Evolutionary conservation across 2,797 vertebrate species (phyloP), one percentile per base, ranked within the genome.

Genomic region (Knipowitschia caucasica): DNA sequence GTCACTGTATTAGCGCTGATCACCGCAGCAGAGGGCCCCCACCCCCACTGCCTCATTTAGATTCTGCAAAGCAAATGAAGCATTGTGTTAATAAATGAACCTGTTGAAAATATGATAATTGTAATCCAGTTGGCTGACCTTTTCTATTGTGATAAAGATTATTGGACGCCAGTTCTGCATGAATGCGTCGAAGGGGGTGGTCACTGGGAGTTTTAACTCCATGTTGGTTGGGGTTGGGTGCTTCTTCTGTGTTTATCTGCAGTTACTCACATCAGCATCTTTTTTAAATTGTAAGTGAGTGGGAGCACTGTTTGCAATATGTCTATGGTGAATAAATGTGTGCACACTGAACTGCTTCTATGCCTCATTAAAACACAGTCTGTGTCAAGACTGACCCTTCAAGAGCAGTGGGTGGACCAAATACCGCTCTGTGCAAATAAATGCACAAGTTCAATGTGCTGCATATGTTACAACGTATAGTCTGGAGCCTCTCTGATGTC

Each of bases 101-200:
- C 76, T 78, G 77, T 77, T 87, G 73, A 56, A 80, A 84, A 78
- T 70, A 81, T 73, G 75, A 84, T 89, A 76, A 88, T 82, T 85
- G 66, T 66, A 68, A 80, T 77, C 76, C 56, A 71, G 69, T 77
- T 75, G 69, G 53, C 42, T 71, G 71, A 82, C 68, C 63, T 78
- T 84, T 82, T 67, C 39, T 26, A 33, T 43, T 57, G 67, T 69
- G 54, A 64, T 70, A 65, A 76, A 80, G 69, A 75, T 81, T 50
- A 59, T 70, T 73, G 57, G 67, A 79, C 67, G 69, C 60, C 62
- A 67, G 56, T 43, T 15, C 40, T 56, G 62, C 53, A 63, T 44
- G 24, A 47, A 25, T 39, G 20, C 53, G 40, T 59, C 65, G 62
- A 56, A 70, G 10, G 56, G 52, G 50, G 20, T 46, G 46, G 67